phyloP scores from a whole-genome alignment of 2,113 vertebrate genomes.

The Brachyistius frenatus region DNA sequence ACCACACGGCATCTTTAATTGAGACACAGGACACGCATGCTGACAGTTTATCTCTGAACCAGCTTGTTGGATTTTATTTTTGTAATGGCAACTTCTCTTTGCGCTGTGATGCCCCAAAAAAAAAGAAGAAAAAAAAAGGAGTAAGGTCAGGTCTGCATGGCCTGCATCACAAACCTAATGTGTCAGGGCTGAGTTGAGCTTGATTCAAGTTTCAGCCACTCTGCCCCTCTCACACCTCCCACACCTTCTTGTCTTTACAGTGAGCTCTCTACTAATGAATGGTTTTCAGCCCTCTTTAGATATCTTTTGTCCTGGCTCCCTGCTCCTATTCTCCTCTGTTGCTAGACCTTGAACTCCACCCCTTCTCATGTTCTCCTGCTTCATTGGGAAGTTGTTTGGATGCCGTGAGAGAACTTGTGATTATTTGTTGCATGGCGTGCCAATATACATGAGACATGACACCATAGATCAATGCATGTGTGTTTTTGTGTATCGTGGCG shows the following conservation, averaged over 20 bases:
- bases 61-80: background rate
- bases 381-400: slow-evolving; percentile 42
- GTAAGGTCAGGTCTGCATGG: background rate
- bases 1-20: slow-evolving; percentile 13
- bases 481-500: background rate
- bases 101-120: no score
- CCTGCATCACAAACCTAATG: slow-evolving; percentile 11
- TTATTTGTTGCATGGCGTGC: slow-evolving; percentile 26
- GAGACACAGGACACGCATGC: background rate
- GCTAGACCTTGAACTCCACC: slow-evolving; percentile 73
- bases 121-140: background rate
- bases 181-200: slow-evolving; percentile 1
- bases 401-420: slow-evolving; percentile 41
- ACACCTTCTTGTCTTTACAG: slow-evolving; percentile 50
- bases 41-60: background rate
- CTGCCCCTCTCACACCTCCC: slow-evolving; percentile 53
- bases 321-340: slow-evolving; percentile 59
- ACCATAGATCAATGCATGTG: background rate
- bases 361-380: slow-evolving; percentile 73
- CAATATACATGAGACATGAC: background rate
- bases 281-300: slow-evolving; percentile 66
- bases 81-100: background rate
- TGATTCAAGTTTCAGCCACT: slow-evolving; percentile 61
- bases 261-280: slow-evolving; percentile 64
- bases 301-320: slow-evolving; percentile 71